Percentiles rank a stretch among this genome's conserved stretches.
phyloP scores from a whole-genome alignment of 2,113 vertebrate genomes.

The Oreochromis niloticus region DNA sequence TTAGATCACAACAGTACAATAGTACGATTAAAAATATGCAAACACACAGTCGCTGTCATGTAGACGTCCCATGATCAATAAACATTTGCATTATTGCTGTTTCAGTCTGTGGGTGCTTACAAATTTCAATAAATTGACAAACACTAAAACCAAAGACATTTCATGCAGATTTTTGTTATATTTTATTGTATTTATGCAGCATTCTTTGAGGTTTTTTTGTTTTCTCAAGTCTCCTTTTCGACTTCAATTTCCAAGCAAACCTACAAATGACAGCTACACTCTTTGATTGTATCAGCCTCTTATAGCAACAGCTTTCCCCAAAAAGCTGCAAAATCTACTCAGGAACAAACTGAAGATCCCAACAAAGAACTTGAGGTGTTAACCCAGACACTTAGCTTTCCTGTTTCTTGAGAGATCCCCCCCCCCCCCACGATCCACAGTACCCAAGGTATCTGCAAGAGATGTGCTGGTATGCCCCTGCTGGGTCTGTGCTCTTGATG shows the following conservation, averaged over 20 bases:
- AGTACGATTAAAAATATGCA: background rate
- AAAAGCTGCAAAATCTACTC: background rate
- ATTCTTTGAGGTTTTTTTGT: background rate
- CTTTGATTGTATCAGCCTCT: background rate
- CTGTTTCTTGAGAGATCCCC: no score
- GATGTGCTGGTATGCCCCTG: background rate
- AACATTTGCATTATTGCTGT: background rate
- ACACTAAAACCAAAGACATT: background rate
- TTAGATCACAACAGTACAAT: background rate
- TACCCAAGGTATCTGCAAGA: background rate
- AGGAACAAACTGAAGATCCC: background rate
- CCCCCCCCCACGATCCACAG: background rate
- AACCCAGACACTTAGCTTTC: no score
- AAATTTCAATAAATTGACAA: background rate
- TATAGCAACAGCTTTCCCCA: background rate
- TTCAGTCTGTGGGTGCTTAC: fast-evolving
- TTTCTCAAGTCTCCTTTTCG: background rate
- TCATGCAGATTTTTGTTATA: background rate
- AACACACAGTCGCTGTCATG: background rate
- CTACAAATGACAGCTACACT: background rate
- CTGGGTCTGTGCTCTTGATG: background rate
- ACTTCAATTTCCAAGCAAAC: background rate
- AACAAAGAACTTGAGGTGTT: no score
- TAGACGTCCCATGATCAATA: background rate
- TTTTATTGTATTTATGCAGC: background rate